phyloP scores from a whole-genome alignment of 1,140 invertebrate genomes.

The Acyrthosiphon pisum region DNA sequence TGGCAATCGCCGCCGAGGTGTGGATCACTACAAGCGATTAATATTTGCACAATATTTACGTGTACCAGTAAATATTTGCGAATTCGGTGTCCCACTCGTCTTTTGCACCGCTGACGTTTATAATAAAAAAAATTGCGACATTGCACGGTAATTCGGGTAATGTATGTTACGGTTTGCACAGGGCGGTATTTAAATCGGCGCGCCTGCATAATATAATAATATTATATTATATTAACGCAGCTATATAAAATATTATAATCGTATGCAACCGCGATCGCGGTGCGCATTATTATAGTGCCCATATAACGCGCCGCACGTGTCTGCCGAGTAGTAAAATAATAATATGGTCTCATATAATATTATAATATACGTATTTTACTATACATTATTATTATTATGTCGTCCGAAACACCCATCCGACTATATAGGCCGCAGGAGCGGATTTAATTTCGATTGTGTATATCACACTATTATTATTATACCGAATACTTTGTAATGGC shows the following conservation, averaged over 20 bases:
- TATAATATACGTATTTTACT: not conserved
- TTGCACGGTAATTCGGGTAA: not conserved
- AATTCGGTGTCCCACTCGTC: not conserved
- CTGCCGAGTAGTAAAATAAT: not conserved
- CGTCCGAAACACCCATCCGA: not conserved
- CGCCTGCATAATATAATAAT: not conserved
- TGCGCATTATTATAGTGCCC: not conserved
- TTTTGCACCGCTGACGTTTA: not conserved
- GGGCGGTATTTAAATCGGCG: not conserved
- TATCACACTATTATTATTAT: not conserved
- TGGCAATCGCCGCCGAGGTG: too few species aligned
- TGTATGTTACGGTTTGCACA: too few species aligned
- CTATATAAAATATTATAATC: not conserved
- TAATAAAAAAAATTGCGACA: not conserved
- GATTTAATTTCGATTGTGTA: slow-evolving; percentile 20
- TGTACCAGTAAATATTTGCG: not conserved
- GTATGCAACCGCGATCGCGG: not conserved
- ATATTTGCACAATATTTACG: too few species aligned
- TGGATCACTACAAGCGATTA: too few species aligned
- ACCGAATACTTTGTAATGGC: not conserved
- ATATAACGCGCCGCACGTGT: not conserved
- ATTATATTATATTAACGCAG: not conserved
- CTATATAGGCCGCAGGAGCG: not conserved
- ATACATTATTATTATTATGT: not conserved
- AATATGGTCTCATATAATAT: not conserved